These are phyloP conservation scores for Rhinichthys osculus DNA, from an alignment of 2,797 vertebrate species.

Conservation along the genomic window DNA sequence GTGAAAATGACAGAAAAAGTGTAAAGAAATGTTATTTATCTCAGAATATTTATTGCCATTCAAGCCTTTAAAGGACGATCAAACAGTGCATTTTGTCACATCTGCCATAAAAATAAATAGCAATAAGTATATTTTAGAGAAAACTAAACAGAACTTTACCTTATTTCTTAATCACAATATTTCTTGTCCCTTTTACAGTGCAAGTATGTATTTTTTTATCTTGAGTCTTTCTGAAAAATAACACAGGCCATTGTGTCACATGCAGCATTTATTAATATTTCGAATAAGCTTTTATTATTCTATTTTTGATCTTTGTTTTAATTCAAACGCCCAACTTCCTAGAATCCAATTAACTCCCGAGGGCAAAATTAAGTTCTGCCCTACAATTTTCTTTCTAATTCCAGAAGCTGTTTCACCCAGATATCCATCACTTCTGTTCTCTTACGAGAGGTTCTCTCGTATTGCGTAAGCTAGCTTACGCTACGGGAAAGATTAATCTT, in stretches of 20 bases:
- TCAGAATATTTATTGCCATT: background rate
- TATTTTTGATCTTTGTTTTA: background rate
- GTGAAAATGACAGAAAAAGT: conserved; percentile 15
- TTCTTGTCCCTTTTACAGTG: background rate
- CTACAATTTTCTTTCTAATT: background rate
- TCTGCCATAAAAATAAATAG: background rate
- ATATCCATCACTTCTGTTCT: background rate
- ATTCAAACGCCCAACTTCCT: background rate
- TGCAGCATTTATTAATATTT: background rate
- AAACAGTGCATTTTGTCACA: background rate
- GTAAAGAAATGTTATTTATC: background rate
- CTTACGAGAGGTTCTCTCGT: too few species aligned
- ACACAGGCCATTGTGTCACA: background rate
- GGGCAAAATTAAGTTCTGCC: background rate
- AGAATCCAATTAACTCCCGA: background rate
- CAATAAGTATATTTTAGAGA: background rate
- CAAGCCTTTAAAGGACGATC: background rate
- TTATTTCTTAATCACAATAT: background rate
- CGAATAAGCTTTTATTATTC: background rate
- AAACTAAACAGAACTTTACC: background rate
- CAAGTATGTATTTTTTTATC: too few species aligned
- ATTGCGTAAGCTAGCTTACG: too few species aligned
- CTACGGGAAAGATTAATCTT: too few species aligned
- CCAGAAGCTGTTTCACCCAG: background rate
- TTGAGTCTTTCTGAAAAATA: background rate